Conservation (phyloP, 2,797 vertebrate species). For the Coregonus sp. region DNA sequence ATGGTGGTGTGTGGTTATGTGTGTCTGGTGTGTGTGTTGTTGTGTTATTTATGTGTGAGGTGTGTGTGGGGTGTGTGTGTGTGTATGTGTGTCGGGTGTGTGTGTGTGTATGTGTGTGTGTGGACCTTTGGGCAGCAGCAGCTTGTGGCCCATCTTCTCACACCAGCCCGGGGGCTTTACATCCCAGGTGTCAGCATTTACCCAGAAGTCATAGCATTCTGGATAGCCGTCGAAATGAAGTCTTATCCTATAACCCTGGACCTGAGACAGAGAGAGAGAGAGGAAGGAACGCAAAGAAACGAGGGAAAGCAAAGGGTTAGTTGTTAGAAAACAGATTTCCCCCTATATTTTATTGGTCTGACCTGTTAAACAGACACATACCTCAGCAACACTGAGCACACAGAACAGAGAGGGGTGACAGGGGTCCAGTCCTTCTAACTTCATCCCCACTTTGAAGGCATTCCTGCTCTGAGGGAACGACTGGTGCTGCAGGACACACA, state of each 20-base stretch:
- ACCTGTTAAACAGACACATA: constrained; percentile 43
- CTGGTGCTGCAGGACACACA: constrained; percentile 78
- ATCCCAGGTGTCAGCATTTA: constrained; percentile 83
- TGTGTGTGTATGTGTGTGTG: constrained; percentile 5
- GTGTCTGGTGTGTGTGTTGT: not conserved
- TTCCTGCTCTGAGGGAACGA: constrained; percentile 89
- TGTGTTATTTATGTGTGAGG: not conserved
- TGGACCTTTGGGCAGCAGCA: constrained; percentile 81
- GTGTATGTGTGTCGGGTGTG: not conserved
- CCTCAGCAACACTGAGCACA: constrained; percentile 89
- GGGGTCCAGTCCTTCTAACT: constrained; percentile 90
- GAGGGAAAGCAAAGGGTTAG: not conserved
- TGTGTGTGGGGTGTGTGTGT: constrained; percentile 9
- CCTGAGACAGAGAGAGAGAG: constrained; percentile 52
- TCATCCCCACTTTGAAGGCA: constrained; percentile 91
- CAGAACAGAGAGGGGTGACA: constrained; percentile 87
- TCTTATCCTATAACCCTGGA: constrained; percentile 80
- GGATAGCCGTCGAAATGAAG: constrained; percentile 84
- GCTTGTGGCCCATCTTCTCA: constrained; percentile 81
- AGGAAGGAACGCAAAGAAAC: not conserved
- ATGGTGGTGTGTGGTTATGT: not conserved
- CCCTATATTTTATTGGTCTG: too few species aligned
- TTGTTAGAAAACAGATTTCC: not conserved
- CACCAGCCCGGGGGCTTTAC: constrained; percentile 83
- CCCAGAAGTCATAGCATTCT: constrained; percentile 85